A percentile compares a stretch with the other conserved stretches of the same genome.
phyloP scores from a whole-genome alignment of 2,888 invertebrate genomes.

The Catotricha subobsoleta region DNA sequence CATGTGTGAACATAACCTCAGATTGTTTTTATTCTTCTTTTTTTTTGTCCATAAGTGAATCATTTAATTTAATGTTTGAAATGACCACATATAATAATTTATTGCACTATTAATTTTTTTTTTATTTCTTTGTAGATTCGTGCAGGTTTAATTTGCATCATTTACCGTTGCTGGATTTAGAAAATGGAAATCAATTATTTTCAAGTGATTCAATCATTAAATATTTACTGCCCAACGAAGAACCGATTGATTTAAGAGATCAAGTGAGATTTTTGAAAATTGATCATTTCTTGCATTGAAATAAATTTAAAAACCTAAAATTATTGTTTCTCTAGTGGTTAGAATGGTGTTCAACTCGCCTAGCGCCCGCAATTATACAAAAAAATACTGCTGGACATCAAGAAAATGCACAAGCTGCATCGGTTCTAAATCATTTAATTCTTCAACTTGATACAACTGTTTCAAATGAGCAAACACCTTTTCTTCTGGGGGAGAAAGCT shows the following conservation, averaged over 20 bases:
- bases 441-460: not conserved
- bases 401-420: slow-evolving; percentile 37
- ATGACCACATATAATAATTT: slow-evolving; percentile 26
- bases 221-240: slow-evolving; percentile 38
- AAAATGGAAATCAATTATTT: slow-evolving; percentile 44
- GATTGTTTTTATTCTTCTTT: too few species aligned
- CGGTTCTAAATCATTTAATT: slow-evolving; percentile 35
- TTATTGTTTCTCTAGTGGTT: slow-evolving; percentile 33
- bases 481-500: slow-evolving; percentile 40
- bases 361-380: slow-evolving; percentile 38
- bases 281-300: slow-evolving; percentile 1
- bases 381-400: slow-evolving; percentile 32
- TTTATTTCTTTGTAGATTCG: slow-evolving; percentile 4
- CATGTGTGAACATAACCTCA: too few species aligned
- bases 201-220: slow-evolving; percentile 52
- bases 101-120: slow-evolving; percentile 19
- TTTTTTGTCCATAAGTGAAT: not conserved
- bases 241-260: slow-evolving; percentile 26
- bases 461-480: slow-evolving; percentile 19
- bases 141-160: slow-evolving; percentile 25
- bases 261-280: slow-evolving; percentile 20
- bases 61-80: not conserved
- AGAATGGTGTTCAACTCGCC: slow-evolving; percentile 45
- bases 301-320: slow-evolving; percentile 1
- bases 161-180: slow-evolving; percentile 46